A percentile compares a stretch with the other conserved stretches of the same genome.
These are phyloP conservation scores for Oxyscelio sp. DNA, from an alignment of 2,888 invertebrate species.

Conservation along the genomic window DNA sequence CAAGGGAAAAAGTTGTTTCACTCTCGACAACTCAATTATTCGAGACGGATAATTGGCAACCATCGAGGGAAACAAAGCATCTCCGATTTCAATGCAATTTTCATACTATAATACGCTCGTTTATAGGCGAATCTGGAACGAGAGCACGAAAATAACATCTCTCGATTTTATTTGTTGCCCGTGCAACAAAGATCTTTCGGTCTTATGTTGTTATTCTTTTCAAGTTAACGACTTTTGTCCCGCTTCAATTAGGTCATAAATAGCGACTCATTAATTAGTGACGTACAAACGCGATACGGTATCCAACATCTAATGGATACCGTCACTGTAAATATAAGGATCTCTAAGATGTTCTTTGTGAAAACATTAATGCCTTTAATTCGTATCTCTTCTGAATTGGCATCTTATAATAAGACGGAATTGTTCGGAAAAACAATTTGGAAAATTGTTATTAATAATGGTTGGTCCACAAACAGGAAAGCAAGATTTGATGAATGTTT, in stretches of 20 bases:
- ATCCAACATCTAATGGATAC: too few relatives aligned
- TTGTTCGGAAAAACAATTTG: too few relatives aligned
- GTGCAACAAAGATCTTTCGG: slow-evolving; percentile 19
- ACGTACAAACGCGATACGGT: too few relatives aligned
- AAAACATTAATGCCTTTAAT: too few relatives aligned
- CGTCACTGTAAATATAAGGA: too few relatives aligned
- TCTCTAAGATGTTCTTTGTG: too few relatives aligned
- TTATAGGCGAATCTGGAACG: slow-evolving; percentile 41
- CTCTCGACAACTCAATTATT: slow-evolving; percentile 30
- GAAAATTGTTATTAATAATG: too few relatives aligned
- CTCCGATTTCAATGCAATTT: slow-evolving; percentile 50
- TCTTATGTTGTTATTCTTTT: slow-evolving; percentile 41
- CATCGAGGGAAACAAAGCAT: slow-evolving; percentile 56
- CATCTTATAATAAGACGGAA: too few relatives aligned
- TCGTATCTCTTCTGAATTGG: too few relatives aligned
- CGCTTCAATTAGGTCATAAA: slow-evolving; percentile 54
- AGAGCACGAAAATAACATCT: slow-evolving; percentile 57
- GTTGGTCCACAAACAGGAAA: too few relatives aligned
- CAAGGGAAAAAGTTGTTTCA: too few relatives aligned
- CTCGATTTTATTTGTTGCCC: slow-evolving; percentile 36
- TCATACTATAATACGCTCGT: slow-evolving; percentile 57
- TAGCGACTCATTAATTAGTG: slow-evolving; percentile 53
- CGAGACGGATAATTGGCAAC: slow-evolving; percentile 52
- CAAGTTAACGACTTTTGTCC: slow-evolving; percentile 47
- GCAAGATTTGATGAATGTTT: too few relatives aligned